A percentile compares a stretch with the other conserved stretches of the same genome.
phyloP scores from a whole-genome alignment of 2,113 vertebrate genomes.

The Zosterops pallidus region DNA sequence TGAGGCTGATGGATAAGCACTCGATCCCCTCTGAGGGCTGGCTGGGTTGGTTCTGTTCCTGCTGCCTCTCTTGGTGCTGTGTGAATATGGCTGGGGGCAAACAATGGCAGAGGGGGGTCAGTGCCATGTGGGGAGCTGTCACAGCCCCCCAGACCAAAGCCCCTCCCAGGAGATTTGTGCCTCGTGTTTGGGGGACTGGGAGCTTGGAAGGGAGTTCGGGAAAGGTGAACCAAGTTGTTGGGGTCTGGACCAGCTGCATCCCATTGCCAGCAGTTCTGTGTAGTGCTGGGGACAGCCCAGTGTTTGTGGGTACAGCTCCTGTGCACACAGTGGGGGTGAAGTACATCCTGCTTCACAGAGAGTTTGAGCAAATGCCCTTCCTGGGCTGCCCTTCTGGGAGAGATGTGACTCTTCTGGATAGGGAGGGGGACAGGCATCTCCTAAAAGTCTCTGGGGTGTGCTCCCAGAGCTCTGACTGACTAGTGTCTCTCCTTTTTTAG shows the following conservation, averaged over 20 bases:
- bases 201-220: background rate
- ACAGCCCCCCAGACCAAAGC: background rate
- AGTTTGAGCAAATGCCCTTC: background rate
- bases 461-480: background rate
- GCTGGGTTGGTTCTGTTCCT: background rate
- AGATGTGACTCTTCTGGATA: background rate
- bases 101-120: too few species aligned
- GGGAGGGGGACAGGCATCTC: background rate
- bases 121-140: background rate
- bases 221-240: background rate
- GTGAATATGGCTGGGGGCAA: background rate
- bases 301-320: background rate
- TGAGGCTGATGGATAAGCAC: background rate
- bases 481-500: background rate
- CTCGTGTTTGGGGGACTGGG: fast-evolving
- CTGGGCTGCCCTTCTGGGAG: background rate
- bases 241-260: background rate
- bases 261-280: background rate
- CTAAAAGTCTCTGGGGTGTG: background rate
- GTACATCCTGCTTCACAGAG: background rate
- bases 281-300: background rate
- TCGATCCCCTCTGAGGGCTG: background rate
- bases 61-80: background rate
- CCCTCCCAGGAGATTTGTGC: background rate
- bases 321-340: background rate